phyloP scores from a whole-genome alignment of 2,113 vertebrate species.

The Stomatorhinus ivindoensis region DNA sequence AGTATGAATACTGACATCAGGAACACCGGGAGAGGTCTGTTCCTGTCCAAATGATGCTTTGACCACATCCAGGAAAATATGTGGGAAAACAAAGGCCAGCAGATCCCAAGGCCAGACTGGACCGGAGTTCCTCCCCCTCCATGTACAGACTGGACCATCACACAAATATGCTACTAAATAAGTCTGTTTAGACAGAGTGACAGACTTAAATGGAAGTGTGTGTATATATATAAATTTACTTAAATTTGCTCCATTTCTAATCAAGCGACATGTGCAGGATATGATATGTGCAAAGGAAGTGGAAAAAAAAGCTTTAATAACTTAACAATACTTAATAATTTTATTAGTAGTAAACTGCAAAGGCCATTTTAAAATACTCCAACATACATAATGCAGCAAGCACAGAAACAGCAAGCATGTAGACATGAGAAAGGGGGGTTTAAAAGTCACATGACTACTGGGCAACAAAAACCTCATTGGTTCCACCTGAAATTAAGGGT shows the following conservation, averaged over 20 bases:
- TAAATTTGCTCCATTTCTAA: background rate
- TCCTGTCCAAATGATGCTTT: background rate
- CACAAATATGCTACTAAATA: background rate
- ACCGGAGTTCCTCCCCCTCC: background rate
- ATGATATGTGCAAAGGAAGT: background rate
- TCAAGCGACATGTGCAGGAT: background rate
- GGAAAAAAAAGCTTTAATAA: background rate
- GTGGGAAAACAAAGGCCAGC: background rate
- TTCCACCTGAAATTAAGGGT: background rate
- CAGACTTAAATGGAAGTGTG: background rate
- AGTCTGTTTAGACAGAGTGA: background rate
- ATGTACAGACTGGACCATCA: background rate
- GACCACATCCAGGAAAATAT: background rate
- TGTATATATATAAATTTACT: background rate
- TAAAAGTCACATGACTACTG: background rate
- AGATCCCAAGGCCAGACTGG: background rate
- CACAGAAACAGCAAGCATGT: conserved; percentile 2
- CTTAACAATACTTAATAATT: background rate
- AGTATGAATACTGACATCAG: background rate
- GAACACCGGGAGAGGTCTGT: background rate
- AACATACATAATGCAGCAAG: conserved; percentile 5
- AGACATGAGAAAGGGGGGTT: background rate
- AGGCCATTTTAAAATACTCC: conserved; percentile 2
- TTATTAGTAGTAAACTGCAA: background rate
- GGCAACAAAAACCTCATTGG: background rate